Percentiles rank a stretch among this genome's conserved stretches.
These are phyloP conservation scores for Zaprionus vittiger DNA, from an alignment of 1,140 invertebrate species.

Conservation along the genomic window DNA sequence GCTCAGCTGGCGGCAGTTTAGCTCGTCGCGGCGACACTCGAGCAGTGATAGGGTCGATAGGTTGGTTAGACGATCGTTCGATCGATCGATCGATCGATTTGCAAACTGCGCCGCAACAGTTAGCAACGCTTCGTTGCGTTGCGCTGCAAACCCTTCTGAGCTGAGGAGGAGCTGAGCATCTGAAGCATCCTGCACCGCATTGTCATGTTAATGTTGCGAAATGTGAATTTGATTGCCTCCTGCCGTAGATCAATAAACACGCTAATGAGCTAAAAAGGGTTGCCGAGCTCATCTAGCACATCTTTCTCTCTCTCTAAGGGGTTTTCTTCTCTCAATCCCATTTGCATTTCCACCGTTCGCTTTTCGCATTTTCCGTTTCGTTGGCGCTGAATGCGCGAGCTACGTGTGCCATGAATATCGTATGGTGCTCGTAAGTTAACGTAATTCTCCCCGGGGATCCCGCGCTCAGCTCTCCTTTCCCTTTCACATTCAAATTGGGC, in stretches of 20 bases:
- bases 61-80: constrained; percentile 33
- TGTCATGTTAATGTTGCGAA: constrained; percentile 79
- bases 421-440: constrained; percentile 21
- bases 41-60: constrained; percentile 37
- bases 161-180: not conserved
- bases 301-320: not conserved
- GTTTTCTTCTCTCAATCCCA: constrained; percentile 49
- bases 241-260: constrained; percentile 71
- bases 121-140: constrained; percentile 56
- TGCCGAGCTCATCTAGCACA: constrained; percentile 1
- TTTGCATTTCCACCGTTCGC: constrained; percentile 57
- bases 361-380: constrained; percentile 67
- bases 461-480: not conserved
- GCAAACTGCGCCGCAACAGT: constrained; percentile 63
- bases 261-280: constrained; percentile 67
- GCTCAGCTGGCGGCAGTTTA: constrained; percentile 33
- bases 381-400: constrained; percentile 68
- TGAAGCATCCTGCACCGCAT: constrained; percentile 30
- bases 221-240: constrained; percentile 77
- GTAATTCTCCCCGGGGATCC: constrained; percentile 38
- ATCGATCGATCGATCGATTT: constrained; percentile 55
- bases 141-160: constrained; percentile 10
- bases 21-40: constrained; percentile 24
- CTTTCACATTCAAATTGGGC: constrained; percentile 67
- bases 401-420: constrained; percentile 68